A percentile compares a stretch with the other conserved stretches of the same genome.
Conservation (phyloP, 2,888 invertebrate species). For the Orchesella flavescens region DNA sequence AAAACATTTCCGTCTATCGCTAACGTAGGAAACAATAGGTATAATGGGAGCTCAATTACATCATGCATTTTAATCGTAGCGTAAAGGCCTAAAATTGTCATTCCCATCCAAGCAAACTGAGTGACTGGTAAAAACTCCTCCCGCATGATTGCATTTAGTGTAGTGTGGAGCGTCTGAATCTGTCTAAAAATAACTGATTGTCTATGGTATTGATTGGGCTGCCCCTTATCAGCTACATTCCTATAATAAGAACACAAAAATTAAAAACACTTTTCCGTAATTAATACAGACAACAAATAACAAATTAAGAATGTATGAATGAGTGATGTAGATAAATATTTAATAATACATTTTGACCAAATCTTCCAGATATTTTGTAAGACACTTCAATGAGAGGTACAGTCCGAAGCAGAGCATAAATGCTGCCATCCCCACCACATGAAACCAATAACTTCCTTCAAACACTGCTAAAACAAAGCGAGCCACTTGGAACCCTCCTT, state of each 20-base stretch:
- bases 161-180: slow-evolving; percentile 15
- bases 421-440: slow-evolving; percentile 34
- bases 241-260: not conserved
- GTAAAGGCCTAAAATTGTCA: slow-evolving; percentile 17
- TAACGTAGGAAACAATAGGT: slow-evolving; percentile 23
- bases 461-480: slow-evolving; percentile 6
- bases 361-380: slow-evolving; percentile 14
- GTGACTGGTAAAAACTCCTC: not conserved
- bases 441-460: slow-evolving; percentile 41
- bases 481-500: not conserved
- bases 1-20: slow-evolving; percentile 34
- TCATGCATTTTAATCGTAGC: slow-evolving; percentile 23
- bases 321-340: no score
- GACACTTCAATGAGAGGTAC: slow-evolving; percentile 22
- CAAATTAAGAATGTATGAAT: no score
- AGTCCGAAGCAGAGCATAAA: slow-evolving; percentile 21
- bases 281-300: no score
- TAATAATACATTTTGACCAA: slow-evolving; percentile 4
- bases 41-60: slow-evolving; percentile 19
- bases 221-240: not conserved
- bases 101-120: slow-evolving; percentile 5
- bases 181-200: slow-evolving; percentile 24
- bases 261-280: no score
- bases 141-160: not conserved
- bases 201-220: not conserved